phyloP scores from a whole-genome alignment of 2,113 vertebrate genomes.

The Haemorhous mexicanus region DNA sequence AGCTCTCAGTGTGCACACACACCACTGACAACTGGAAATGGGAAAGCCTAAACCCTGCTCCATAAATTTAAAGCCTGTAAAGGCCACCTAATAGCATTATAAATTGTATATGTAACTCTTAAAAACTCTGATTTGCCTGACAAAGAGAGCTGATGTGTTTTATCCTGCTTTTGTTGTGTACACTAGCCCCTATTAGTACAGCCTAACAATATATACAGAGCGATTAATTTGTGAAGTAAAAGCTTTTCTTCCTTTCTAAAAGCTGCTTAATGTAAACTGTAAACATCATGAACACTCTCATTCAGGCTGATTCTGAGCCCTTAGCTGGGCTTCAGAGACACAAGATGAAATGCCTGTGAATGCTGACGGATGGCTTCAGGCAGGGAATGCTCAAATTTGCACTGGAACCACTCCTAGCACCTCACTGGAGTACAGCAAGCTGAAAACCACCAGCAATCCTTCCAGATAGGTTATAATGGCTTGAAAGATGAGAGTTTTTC shows the following conservation, averaged over 20 bases:
- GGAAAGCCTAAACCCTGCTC: not conserved
- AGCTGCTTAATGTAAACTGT: slow-evolving; percentile 47
- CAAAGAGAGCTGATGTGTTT: slow-evolving; percentile 24
- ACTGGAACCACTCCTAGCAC: not conserved
- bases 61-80: slow-evolving; percentile 29
- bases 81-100: slow-evolving; percentile 30
- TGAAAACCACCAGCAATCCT: not conserved
- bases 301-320: not conserved
- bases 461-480: not conserved
- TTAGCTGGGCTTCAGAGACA: not conserved
- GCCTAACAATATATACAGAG: slow-evolving; percentile 32
- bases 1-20: not conserved
- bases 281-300: slow-evolving; percentile 31
- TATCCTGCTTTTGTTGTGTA: slow-evolving; percentile 35
- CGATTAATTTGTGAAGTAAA: slow-evolving; percentile 43
- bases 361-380: not conserved
- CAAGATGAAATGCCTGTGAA: not conserved
- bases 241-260: slow-evolving; percentile 54
- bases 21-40: not conserved
- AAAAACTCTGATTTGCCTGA: slow-evolving; percentile 47
- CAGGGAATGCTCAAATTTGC: not conserved
- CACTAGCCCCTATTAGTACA: slow-evolving; percentile 34
- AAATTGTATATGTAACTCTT: slow-evolving; percentile 18
- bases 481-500: not conserved
- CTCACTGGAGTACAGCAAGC: not conserved